Evolutionary conservation across 2,113 vertebrate genomes (phyloP).

Genomic region (Eidolon helvum): DNA sequence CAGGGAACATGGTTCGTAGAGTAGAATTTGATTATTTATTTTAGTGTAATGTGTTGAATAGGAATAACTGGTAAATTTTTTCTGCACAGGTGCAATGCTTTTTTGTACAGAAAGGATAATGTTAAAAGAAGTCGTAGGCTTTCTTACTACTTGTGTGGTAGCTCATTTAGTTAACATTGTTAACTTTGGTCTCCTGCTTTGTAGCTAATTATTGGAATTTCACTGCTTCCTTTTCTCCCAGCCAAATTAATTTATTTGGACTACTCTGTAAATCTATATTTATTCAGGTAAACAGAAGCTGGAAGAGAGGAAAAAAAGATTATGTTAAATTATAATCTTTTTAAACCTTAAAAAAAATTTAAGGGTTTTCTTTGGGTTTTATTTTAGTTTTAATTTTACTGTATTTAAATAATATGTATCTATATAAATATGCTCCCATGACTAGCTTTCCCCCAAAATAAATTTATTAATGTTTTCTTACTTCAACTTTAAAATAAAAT

Average conservation of each 20-base stretch:
- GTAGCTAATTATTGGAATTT: slow-evolving; percentile 26
- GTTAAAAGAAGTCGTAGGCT: not conserved
- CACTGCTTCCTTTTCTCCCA: slow-evolving; percentile 20
- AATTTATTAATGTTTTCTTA: slow-evolving; percentile 23
- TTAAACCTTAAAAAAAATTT: slow-evolving; percentile 2
- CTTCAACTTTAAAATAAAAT: slow-evolving; percentile 59
- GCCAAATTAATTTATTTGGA: slow-evolving; percentile 25
- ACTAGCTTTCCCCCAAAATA: not conserved
- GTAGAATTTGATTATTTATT: not conserved
- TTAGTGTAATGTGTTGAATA: not conserved
- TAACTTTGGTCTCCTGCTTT: slow-evolving; percentile 31
- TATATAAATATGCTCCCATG: not conserved
- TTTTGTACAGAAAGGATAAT: slow-evolving; percentile 4
- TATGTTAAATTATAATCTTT: not conserved
- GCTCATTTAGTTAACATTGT: not conserved
- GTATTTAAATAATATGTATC: not conserved
- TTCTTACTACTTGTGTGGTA: not conserved
- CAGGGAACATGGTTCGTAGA: not conserved
- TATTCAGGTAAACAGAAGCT: slow-evolving; percentile 26
- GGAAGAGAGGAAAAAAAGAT: not conserved
- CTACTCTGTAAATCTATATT: slow-evolving; percentile 35
- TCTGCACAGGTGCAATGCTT: not conserved
- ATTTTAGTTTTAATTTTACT: slow-evolving; percentile 48
- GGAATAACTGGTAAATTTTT: not conserved
- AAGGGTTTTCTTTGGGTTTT: not conserved